Evolutionary conservation across 2,797 vertebrate genomes (phyloP).

Genomic region (Macropus fuliginosus): DNA sequence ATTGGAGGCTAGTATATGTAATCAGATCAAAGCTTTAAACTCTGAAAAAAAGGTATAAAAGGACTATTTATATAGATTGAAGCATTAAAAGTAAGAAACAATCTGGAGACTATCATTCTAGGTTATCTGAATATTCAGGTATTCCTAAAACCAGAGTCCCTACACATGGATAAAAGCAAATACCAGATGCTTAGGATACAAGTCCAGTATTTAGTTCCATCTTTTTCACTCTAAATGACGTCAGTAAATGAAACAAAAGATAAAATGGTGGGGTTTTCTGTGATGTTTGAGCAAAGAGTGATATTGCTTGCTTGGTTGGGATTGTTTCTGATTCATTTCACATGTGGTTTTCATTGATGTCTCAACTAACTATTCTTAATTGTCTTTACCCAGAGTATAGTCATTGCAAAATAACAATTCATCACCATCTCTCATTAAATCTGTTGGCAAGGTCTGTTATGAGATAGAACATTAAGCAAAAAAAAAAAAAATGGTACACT

Average conservation of each 20-base stretch:
- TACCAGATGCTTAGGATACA: background rate
- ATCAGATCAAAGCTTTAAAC: background rate
- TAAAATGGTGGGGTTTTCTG: background rate
- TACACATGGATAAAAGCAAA: background rate
- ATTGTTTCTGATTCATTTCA: background rate
- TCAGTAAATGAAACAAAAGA: background rate
- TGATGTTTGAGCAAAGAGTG: background rate
- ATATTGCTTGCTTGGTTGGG: background rate
- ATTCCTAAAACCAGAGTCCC: background rate
- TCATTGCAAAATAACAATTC: background rate
- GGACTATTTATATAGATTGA: background rate
- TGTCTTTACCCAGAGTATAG: background rate
- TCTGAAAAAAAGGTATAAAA: background rate
- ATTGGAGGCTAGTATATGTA: background rate
- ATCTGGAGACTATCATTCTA: background rate
- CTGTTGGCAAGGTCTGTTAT: conserved; percentile 48
- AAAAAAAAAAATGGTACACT: conserved; percentile 27
- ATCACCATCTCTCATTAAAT: conserved; percentile 56
- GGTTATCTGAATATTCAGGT: background rate
- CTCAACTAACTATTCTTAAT: background rate
- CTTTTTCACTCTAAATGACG: background rate
- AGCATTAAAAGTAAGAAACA: background rate
- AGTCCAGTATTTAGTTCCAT: background rate
- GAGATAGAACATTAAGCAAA: background rate
- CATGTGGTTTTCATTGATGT: background rate